phyloP scores from a whole-genome alignment of 1,140 invertebrate genomes.

The Polypedilum pembai region DNA sequence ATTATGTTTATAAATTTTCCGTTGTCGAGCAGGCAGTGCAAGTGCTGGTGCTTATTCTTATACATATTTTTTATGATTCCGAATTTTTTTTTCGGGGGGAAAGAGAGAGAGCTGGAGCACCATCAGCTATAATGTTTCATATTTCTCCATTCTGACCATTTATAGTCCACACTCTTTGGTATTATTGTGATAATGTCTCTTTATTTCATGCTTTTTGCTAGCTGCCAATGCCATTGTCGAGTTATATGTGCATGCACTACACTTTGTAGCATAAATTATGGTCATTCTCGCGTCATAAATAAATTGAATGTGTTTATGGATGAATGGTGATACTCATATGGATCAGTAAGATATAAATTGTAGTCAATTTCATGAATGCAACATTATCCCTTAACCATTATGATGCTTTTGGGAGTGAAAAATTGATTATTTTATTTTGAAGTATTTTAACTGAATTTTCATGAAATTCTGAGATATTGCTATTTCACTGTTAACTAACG shows the following conservation, averaged over 20 bases:
- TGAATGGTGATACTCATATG: not conserved
- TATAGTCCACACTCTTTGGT: not conserved
- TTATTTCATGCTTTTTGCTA: not conserved
- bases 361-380: too few species aligned
- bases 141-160: not conserved
- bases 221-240: not conserved
- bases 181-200: conserved; percentile 13
- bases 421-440: too few species aligned
- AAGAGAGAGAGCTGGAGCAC: not conserved
- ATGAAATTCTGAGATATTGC: too few species aligned
- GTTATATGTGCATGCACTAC: not conserved
- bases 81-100: not conserved
- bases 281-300: conserved; percentile 1
- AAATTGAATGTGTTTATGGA: conserved; percentile 7
- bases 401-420: too few species aligned
- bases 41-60: too few species aligned
- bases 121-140: conserved; percentile 23
- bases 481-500: too few species aligned
- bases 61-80: too few species aligned
- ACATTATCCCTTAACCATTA: too few species aligned
- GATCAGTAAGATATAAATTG: too few species aligned
- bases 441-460: too few species aligned
- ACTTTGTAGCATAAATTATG: conserved; percentile 25
- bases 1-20: conserved; percentile 29
- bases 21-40: not conserved